Evolutionary conservation across 2,888 invertebrate species (phyloP), one percentile per base, ranked within the genome.

Genomic region (Pheosia gnoma): DNA sequence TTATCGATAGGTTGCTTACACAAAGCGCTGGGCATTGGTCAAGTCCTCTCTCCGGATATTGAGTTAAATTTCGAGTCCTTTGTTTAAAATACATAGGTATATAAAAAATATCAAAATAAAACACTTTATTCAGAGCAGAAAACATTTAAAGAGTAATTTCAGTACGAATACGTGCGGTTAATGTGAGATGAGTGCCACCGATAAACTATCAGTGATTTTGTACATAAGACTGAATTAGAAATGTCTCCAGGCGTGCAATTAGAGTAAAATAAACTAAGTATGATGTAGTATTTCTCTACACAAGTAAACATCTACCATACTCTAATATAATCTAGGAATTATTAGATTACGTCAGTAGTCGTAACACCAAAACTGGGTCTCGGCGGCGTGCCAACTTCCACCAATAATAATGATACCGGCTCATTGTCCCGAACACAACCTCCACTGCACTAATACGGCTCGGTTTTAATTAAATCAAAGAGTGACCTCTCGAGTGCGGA

Each of bases 401-500:
- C 53, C 41, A 13, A 41, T 56, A 41, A 41, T 39, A 56, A 41
- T 56, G 41, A 41, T 56, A n/a, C 13, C 41, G 8, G 39, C 25
- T 41, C 39, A 13, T 56, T 56, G 39, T 39, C 13, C 41, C 56
- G n/a, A 56, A 37, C 25, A 8, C 41, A 41, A 25, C 41, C 41
- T 39, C 41, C 56, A 8, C 13, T 8, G 1, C 13, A 56, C 56
- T 41, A 41, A 56, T 56, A 41, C 41, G 25, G 56, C 13, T 56
- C 37, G 39, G 39, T 41, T 41, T 41, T 56, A 60, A 75, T 75
- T 60, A 75, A 75, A 75, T 75, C 71, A 75, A 61, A 25, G 60
- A 63, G 61, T 68, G 75, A 73, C 69, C 69, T 65, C 43, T 69
- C 66, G 71, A 75, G 49, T 66, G 62, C 64, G 68, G 65, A 73